Conservation (phyloP, 2,888 invertebrate genomes). For the Metopia argyrocephala region DNA sequence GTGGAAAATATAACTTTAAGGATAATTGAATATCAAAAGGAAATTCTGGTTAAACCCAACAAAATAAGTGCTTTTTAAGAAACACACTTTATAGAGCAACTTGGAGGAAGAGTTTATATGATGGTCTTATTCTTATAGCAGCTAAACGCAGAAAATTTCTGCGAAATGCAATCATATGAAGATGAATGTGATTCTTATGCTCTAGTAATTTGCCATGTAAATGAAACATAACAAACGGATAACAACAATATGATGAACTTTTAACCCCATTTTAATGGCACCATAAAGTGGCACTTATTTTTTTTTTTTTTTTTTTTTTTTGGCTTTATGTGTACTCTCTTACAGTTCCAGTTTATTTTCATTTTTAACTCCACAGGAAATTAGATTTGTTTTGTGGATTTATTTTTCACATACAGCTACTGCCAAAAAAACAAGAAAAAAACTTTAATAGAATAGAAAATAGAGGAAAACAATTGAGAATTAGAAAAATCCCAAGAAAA, state of each 20-base stretch:
- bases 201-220: not conserved
- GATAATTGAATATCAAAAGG: too few relatives aligned
- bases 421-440: conserved; percentile 30
- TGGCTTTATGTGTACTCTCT: conserved; percentile 47
- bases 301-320: conserved; percentile 30
- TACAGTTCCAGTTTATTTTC: conserved; percentile 39
- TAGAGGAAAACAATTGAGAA: not conserved
- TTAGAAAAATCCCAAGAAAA: not conserved
- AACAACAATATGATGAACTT: conserved; percentile 50
- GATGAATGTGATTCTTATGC: not conserved
- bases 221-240: not conserved
- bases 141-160: not conserved
- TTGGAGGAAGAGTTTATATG: too few relatives aligned
- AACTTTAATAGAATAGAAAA: conserved; percentile 10
- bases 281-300: conserved; percentile 42
- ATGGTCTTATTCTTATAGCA: too few relatives aligned
- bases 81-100: too few relatives aligned
- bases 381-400: conserved; percentile 49
- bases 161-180: not conserved
- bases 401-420: conserved; percentile 19
- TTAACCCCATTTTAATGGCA: conserved; percentile 59
- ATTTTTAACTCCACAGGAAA: conserved; percentile 59
- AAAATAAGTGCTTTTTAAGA: too few relatives aligned
- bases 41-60: too few relatives aligned
- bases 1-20: too few relatives aligned